Conservation (phyloP, 2,888 invertebrate species). For the Archaeoteleia sp. region DNA sequence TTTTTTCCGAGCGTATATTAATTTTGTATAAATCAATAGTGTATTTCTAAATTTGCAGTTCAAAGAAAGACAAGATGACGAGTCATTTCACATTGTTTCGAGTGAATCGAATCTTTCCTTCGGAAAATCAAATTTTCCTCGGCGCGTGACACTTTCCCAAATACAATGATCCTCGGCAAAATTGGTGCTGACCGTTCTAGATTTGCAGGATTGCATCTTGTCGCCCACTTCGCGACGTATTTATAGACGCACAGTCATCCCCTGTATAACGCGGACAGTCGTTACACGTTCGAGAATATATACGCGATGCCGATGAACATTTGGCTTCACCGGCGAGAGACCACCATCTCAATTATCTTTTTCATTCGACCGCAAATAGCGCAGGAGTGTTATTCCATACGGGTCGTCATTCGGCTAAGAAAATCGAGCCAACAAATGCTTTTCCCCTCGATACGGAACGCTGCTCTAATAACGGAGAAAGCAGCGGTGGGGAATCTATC, state of each 20-base stretch:
- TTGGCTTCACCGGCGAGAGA: conserved; percentile 34
- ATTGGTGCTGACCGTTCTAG: conserved; percentile 58
- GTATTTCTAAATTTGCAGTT: too few species aligned
- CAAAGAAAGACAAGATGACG: too few species aligned
- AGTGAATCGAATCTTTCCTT: not conserved
- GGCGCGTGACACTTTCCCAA: conserved; percentile 24
- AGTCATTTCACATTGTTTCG: too few species aligned
- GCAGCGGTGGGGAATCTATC: too few species aligned
- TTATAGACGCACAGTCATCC: conserved; percentile 68
- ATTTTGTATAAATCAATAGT: not conserved
- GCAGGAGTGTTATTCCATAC: conserved; percentile 29
- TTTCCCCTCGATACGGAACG: too few species aligned
- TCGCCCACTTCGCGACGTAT: conserved; percentile 69
- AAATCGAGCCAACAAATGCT: conserved; percentile 3
- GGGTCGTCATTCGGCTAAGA: conserved; percentile 1
- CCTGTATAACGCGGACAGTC: conserved; percentile 44
- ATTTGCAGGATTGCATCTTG: conserved; percentile 61
- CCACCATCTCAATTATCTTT: conserved; percentile 53
- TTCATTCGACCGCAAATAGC: conserved; percentile 48
- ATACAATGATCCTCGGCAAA: conserved; percentile 49
- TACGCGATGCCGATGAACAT: conserved; percentile 45
- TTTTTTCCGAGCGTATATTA: too few species aligned
- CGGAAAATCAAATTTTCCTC: not conserved
- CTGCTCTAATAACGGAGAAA: not conserved
- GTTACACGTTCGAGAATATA: conserved; percentile 43